Evolutionary conservation across 2,888 invertebrate species (phyloP), one percentile per base, ranked within the genome.

Genomic region (Xanthorhoe spadicearia): DNA sequence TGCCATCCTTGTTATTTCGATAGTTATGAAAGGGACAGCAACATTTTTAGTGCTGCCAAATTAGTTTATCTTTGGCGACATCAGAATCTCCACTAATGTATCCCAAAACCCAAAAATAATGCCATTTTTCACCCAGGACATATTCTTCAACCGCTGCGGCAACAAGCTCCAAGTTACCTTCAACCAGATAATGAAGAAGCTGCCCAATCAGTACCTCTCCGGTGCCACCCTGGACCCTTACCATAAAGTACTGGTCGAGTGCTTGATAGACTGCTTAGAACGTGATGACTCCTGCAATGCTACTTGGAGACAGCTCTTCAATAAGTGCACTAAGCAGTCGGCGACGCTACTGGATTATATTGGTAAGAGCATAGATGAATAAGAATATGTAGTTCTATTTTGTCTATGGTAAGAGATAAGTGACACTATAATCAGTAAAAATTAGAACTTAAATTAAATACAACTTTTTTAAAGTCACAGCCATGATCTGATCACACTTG

Each of bases 241-340:
- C 74, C 84, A 91, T 75, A 87, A 91, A 57, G 95, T 96, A 80
- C 87, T 96, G 66, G 90, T 94, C 54, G 93, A 94, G 57, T 93
- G 94, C 71, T 83, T 96, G 52, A 86, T 95, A 6, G 93, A 94
- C 68, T 95, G 96, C 79, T 87, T 97, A 49, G 83, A 83, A 23
- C 88, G 89, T 58, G 96, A 97, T 73, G 93, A 94, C 69, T 94
- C 94, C 0, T 95, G 95, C 76, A 95, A 95, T 74, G 93, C 93
- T 54, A 93, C 94, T 0, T 97, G 96, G 97, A 93, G 94, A 76
- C 95, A 95, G 75, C 84, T 95, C 57, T 96, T 96, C 85, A 87
- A 94, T 35, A 95, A 95, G 79, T 94, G 96, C 78, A 91, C 95
- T 19, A 92, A 94, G 66, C 95, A 95, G 77, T 96, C 96, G 18